phyloP scores from a whole-genome alignment of 2,797 vertebrate species.

The Sebastes taczanowskii region DNA sequence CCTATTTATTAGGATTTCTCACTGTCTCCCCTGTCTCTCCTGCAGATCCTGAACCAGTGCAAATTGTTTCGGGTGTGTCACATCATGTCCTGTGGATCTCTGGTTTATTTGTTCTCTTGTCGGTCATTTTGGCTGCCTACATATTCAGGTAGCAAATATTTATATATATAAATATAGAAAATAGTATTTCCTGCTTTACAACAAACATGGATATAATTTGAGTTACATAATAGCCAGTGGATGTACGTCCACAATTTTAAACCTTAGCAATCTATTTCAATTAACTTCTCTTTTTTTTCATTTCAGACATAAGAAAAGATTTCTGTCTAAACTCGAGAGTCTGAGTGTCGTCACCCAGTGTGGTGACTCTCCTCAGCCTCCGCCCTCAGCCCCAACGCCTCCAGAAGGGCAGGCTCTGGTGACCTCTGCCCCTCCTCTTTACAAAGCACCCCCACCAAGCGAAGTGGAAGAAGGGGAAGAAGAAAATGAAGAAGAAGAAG shows the following conservation, averaged over 20 bases:
- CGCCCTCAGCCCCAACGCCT: not conserved
- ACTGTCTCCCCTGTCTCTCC: not conserved
- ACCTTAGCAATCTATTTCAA: not conserved
- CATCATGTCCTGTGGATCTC: constrained; percentile 53
- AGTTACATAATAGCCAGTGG: not conserved
- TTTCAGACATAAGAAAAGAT: constrained; percentile 66
- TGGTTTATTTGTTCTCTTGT: constrained; percentile 33
- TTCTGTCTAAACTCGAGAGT: constrained; percentile 62
- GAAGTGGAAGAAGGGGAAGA: constrained; percentile 21
- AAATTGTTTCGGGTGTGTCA: accelerated
- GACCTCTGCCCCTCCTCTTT: not conserved
- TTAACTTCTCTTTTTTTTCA: not conserved
- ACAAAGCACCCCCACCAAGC: constrained; percentile 4
- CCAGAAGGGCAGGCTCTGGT: constrained; percentile 64
- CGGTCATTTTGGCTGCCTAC: constrained; percentile 42
- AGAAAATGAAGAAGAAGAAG: constrained; percentile 44
- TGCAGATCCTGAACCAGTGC: not conserved
- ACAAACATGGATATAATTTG: not conserved
- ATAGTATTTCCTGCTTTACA: not conserved
- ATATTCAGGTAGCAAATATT: constrained; percentile 60
- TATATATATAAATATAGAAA: not conserved
- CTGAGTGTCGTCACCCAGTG: constrained; percentile 10
- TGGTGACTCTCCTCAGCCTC: not conserved
- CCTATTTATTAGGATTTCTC: not conserved
- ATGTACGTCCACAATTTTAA: not conserved